These are phyloP conservation scores for Zaprionus nigranus DNA, from an alignment of 1,140 invertebrate genomes.

Conservation along the genomic window DNA sequence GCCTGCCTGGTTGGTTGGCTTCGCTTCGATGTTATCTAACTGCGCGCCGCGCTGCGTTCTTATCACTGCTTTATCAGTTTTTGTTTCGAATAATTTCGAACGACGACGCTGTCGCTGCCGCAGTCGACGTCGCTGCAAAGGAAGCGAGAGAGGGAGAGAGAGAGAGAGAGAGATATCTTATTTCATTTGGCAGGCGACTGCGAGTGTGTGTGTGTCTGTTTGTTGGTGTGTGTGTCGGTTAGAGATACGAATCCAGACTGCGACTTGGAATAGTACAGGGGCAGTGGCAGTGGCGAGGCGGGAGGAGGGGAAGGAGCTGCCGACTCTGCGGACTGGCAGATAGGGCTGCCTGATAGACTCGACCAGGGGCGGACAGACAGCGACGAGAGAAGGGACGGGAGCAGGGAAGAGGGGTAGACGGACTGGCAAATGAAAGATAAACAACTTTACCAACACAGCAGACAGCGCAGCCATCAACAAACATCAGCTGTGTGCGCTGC, in stretches of 20 bases:
- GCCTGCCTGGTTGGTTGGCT: slow-evolving; percentile 50
- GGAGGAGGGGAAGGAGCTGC: not conserved
- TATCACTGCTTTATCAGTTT: slow-evolving; percentile 84
- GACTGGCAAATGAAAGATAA: slow-evolving; percentile 78
- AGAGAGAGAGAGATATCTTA: slow-evolving; percentile 73
- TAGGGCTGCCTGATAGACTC: slow-evolving; percentile 54
- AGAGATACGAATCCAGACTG: slow-evolving; percentile 69
- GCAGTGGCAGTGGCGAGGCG: slow-evolving; percentile 26
- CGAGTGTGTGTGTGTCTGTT: slow-evolving; percentile 25
- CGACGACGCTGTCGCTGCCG: slow-evolving; percentile 38
- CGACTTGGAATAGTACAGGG: slow-evolving; percentile 37
- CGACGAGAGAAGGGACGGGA: not conserved
- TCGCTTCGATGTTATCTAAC: slow-evolving; percentile 82
- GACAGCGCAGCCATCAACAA: slow-evolving; percentile 68
- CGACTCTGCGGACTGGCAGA: slow-evolving; percentile 33
- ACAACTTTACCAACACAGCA: slow-evolving; percentile 62
- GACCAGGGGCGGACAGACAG: slow-evolving; percentile 55
- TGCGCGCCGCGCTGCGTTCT: slow-evolving; percentile 81
- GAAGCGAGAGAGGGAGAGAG: slow-evolving; percentile 67
- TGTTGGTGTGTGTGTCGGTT: slow-evolving; percentile 43
- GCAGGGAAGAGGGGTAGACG: slow-evolving; percentile 32
- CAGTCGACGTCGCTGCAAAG: slow-evolving; percentile 42
- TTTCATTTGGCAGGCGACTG: slow-evolving; percentile 66
- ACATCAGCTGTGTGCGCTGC: slow-evolving; percentile 70
- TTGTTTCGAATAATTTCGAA: slow-evolving; percentile 83